Evolutionary conservation across 2,888 invertebrate species (phyloP).

Genomic region (Cyaniris semiargus): DNA sequence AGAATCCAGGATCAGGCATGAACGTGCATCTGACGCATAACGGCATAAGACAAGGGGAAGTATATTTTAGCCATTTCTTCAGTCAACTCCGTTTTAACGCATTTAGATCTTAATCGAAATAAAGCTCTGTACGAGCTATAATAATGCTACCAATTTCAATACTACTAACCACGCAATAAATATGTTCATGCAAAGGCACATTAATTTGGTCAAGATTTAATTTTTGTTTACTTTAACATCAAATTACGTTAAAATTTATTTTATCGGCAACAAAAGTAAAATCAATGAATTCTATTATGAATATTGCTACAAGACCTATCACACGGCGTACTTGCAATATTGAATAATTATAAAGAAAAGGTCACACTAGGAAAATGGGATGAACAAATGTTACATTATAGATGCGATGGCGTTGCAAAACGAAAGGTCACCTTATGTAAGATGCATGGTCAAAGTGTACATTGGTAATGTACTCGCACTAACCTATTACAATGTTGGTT

Average conservation of each 20-base stretch:
- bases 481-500: conserved; percentile 26
- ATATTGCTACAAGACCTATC: not conserved
- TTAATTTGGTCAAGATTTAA: no score
- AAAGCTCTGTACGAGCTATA: no score
- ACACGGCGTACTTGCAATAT: conserved; percentile 14
- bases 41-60: not conserved
- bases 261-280: not conserved
- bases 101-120: no score
- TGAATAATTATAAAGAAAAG: conserved; percentile 39
- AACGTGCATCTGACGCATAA: no score
- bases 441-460: conserved; percentile 39
- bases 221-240: not conserved
- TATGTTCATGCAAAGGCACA: no score
- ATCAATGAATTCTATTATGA: not conserved
- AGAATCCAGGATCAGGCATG: no score
- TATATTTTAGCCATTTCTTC: not conserved
- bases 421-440: conserved; percentile 47
- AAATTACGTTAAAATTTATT: not conserved
- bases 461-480: conserved; percentile 34
- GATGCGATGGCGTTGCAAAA: conserved; percentile 44
- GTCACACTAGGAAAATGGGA: conserved; percentile 44
- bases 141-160: no score
- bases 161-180: no score
- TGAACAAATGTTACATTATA: conserved; percentile 42
- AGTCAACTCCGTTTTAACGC: no score